phyloP scores from a whole-genome alignment of 2,888 invertebrate species.

The Drosophila cracens region DNA sequence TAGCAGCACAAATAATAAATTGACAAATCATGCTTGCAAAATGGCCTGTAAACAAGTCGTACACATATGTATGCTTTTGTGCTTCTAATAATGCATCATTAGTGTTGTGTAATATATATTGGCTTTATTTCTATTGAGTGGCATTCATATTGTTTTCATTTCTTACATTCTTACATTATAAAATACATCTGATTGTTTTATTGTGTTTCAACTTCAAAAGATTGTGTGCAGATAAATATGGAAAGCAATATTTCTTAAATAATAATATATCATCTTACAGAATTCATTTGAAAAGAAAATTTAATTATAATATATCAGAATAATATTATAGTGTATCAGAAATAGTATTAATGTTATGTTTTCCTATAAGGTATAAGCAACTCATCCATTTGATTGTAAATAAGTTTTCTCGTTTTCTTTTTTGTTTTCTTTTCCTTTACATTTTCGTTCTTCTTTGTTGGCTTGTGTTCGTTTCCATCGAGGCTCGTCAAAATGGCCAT shows the following conservation, averaged over 20 bases:
- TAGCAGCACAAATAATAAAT: conserved; percentile 14
- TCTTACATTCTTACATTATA: not conserved
- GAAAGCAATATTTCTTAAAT: not conserved
- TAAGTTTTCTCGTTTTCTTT: not conserved
- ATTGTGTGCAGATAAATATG: not conserved
- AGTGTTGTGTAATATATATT: no score
- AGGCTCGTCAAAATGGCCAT: conserved; percentile 64
- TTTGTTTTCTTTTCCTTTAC: not conserved
- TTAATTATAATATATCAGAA: accelerated
- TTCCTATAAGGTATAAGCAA: conserved; percentile 16
- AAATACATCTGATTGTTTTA: not conserved
- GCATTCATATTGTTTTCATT: not conserved
- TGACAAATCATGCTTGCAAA: not conserved
- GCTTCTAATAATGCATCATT: conserved; percentile 4
- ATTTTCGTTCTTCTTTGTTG: conserved; percentile 27
- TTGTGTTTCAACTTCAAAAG: not conserved
- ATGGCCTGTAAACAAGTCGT: conserved; percentile 25
- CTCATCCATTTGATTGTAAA: conserved; percentile 27
- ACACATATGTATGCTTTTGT: not conserved
- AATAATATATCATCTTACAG: not conserved
- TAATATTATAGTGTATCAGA: no score
- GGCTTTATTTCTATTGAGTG: not conserved
- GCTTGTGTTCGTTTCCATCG: conserved; percentile 41
- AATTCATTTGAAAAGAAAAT: not conserved
- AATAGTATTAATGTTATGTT: not conserved